Conservation (phyloP, 1,140 invertebrate species). For the Anoplophora glabripennis region DNA sequence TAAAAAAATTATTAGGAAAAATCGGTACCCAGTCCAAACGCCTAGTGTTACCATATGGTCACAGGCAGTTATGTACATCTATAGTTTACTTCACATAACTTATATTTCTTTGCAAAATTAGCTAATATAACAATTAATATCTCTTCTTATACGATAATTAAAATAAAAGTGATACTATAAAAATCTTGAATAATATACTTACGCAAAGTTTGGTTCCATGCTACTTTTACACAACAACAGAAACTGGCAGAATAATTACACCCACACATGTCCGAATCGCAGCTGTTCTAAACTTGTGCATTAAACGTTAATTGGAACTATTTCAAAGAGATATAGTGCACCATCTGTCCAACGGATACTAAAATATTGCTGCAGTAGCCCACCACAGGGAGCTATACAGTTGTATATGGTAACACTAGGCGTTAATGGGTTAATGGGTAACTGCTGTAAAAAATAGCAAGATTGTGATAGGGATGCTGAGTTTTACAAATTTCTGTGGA, state of each 20-base stretch:
- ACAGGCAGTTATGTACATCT: neutral
- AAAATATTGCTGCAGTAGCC: neutral
- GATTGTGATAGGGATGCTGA: no score
- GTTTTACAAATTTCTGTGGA: no score
- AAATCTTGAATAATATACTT: neutral
- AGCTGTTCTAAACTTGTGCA: neutral
- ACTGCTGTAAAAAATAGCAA: no score
- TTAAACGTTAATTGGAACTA: neutral
- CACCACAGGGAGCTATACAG: neutral
- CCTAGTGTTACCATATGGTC: slow-evolving; percentile 5
- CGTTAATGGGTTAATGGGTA: slow-evolving; percentile 3
- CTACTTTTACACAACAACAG: neutral
- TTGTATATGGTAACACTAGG: slow-evolving; percentile 4
- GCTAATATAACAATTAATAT: neutral
- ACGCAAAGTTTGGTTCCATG: neutral
- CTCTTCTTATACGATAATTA: neutral
- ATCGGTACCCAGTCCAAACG: neutral
- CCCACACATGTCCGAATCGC: neutral
- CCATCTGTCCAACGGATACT: neutral
- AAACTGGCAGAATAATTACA: neutral
- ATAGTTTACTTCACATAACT: neutral
- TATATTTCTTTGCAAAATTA: neutral
- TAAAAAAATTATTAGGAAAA: neutral
- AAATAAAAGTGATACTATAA: neutral
- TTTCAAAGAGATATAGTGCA: neutral